A percentile compares a stretch with the other conserved stretches of the same genome.
These are phyloP conservation scores for Eubucco bourcierii DNA, from an alignment of 2,113 vertebrate species.

Conservation along the genomic window DNA sequence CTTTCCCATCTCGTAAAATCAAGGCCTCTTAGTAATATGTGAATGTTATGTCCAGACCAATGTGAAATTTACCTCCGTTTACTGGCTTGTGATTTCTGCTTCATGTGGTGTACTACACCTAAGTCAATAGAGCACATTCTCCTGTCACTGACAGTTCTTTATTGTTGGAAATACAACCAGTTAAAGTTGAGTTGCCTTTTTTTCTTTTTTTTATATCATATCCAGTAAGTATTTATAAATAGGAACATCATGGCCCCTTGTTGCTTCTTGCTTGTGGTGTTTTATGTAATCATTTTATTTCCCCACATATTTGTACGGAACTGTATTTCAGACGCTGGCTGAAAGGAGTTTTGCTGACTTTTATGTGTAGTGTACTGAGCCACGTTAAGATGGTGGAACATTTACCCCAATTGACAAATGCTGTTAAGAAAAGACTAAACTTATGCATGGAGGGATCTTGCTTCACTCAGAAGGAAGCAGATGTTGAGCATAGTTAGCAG, in stretches of 20 bases:
- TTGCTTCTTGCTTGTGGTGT: neutral
- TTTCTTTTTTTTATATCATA: neutral
- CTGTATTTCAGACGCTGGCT: neutral
- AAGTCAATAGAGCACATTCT: neutral
- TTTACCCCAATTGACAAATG: neutral
- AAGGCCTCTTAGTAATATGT: neutral
- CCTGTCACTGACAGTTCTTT: neutral
- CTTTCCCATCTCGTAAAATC: neutral
- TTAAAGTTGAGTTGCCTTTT: neutral
- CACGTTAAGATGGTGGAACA: neutral
- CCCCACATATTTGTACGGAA: neutral
- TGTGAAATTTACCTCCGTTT: neutral
- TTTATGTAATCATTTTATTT: neutral
- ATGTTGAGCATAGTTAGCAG: neutral
- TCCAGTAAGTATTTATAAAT: neutral
- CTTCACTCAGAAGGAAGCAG: fast-evolving
- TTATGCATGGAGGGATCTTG: neutral
- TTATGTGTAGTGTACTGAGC: neutral
- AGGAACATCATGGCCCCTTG: neutral
- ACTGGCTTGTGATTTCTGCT: neutral
- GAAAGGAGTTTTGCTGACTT: neutral
- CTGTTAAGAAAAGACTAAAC: neutral
- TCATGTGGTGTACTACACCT: neutral
- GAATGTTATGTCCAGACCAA: neutral
- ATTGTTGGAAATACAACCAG: neutral